Percentiles rank a stretch among this genome's conserved stretches.
Evolutionary conservation across 2,888 invertebrate genomes (phyloP).

Genomic region (Drosophila paramelanica): DNA sequence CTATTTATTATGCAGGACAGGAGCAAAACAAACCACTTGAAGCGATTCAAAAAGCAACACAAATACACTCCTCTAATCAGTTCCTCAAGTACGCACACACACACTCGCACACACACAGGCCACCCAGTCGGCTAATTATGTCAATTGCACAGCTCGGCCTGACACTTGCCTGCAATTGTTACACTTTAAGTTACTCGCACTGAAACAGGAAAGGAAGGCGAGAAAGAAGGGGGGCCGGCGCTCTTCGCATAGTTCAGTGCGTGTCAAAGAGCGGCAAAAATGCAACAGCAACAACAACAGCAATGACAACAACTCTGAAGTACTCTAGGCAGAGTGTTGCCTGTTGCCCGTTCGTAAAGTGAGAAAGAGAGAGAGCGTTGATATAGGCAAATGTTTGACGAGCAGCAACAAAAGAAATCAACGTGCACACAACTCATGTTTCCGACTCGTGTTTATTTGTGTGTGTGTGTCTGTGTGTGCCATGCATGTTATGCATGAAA

Average conservation of each 20-base stretch:
- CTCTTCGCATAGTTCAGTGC: constrained; percentile 38
- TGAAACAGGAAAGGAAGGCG: background rate
- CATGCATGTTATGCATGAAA: constrained; percentile 26
- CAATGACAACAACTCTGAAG: constrained; percentile 32
- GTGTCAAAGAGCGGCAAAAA: constrained; percentile 43
- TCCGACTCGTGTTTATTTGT: background rate
- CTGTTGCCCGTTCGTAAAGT: constrained; percentile 29
- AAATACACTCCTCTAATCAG: constrained; percentile 3
- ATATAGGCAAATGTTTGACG: constrained; percentile 36
- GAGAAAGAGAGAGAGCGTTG: constrained; percentile 24
- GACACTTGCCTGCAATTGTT: constrained; percentile 58
- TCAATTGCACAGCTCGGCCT: constrained; percentile 63
- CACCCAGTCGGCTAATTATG: constrained; percentile 60
- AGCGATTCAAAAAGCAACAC: constrained; percentile 31
- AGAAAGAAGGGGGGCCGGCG: background rate
- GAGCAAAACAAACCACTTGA: constrained; percentile 49
- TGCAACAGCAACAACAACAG: constrained; percentile 23
- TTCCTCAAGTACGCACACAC: constrained; percentile 6
- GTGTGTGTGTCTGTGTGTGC: background rate
- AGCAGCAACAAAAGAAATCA: constrained; percentile 34
- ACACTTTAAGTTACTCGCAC: constrained; percentile 45
- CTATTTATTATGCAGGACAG: constrained; percentile 23
- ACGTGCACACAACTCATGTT: constrained; percentile 6
- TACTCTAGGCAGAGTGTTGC: constrained; percentile 35
- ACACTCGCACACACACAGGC: constrained; percentile 11